Evolutionary conservation across 2,113 vertebrate species (phyloP), one percentile per base, ranked within the genome.

Genomic region (Hippocampus zosterae): DNA sequence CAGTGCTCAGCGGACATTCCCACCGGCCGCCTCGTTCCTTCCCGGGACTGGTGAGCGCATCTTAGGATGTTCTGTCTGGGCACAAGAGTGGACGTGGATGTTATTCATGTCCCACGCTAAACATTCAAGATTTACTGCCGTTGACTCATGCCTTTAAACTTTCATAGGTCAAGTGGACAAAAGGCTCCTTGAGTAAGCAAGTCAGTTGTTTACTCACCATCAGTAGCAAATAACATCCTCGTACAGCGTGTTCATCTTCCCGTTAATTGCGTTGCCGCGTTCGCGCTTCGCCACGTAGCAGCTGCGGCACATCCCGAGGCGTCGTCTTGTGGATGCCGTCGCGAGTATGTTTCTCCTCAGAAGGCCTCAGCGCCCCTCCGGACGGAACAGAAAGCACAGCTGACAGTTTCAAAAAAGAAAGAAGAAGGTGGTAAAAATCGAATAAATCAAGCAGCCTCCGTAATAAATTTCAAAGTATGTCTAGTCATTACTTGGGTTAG

Each of bases 321-420:
- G 52, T 55, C 52, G 10, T 55, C 52, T 55, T 55, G 52, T 0
- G 21, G 21, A n/a, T 53, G 21, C 10, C 7, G 52, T n/a, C 21
- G 19, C 21, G 19, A n/a, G 52, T 55, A 55, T 23, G 52, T 55
- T 60, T 76, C 73, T 68, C 72, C 74, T 77, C 70, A 67, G 0
- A 84, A 85, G 78, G 75, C 83, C 82, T 83, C 85, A 75, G 44
- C 76, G 74, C 65, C 71, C 70, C n/a, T 74, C 69, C 57, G 66
- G 56, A 76, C 71, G 76, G n/a, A n/a, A n/a, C n/a, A n/a, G n/a
- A 78, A 87, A 76, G 80, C 82, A 55, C 77, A 67, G 78, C 74
- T 84, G 78, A 77, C 82, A 78, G 86, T 81, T 77, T 76, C 68
- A 73, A 67, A 77, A 81, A 74, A 77, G 75, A 73, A 75, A 55